phyloP scores from a whole-genome alignment of 2,113 vertebrate genomes.

The Chaenocephalus aceratus region DNA sequence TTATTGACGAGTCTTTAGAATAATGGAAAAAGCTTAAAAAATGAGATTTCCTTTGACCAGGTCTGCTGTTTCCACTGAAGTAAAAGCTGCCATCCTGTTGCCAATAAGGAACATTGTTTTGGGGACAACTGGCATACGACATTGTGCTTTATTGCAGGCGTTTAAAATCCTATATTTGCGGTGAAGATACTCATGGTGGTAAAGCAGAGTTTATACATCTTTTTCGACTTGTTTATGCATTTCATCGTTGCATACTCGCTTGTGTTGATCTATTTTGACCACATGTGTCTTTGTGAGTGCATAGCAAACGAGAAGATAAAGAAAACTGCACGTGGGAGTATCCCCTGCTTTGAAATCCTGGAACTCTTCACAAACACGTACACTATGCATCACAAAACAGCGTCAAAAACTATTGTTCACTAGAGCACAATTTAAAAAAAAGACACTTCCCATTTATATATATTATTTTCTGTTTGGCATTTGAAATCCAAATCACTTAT shows the following conservation, averaged over 20 bases:
- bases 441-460: slow-evolving; percentile 46
- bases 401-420: slow-evolving; percentile 44
- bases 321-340: slow-evolving; percentile 21
- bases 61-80: slow-evolving; percentile 21
- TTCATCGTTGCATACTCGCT: background rate
- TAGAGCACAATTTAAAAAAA: slow-evolving; percentile 16
- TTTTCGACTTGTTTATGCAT: slow-evolving; percentile 23
- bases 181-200: background rate
- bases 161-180: slow-evolving; percentile 14
- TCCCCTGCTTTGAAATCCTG: slow-evolving; percentile 35
- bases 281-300: slow-evolving; percentile 38
- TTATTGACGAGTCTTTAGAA: slow-evolving; percentile 9
- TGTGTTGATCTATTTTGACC: background rate
- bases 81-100: slow-evolving; percentile 19
- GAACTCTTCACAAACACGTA: slow-evolving; percentile 39
- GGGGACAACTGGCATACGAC: background rate
- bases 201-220: background rate
- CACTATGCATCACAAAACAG: slow-evolving; percentile 46
- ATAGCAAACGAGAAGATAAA: slow-evolving; percentile 54
- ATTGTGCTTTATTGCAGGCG: slow-evolving; percentile 68
- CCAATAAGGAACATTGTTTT: background rate
- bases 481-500: slow-evolving; percentile 27
- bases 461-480: slow-evolving; percentile 13
- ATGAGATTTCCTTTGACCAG: background rate
- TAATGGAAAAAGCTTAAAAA: background rate